Conservation (phyloP, 2,888 invertebrate genomes). For the Thereva nobilitata region DNA sequence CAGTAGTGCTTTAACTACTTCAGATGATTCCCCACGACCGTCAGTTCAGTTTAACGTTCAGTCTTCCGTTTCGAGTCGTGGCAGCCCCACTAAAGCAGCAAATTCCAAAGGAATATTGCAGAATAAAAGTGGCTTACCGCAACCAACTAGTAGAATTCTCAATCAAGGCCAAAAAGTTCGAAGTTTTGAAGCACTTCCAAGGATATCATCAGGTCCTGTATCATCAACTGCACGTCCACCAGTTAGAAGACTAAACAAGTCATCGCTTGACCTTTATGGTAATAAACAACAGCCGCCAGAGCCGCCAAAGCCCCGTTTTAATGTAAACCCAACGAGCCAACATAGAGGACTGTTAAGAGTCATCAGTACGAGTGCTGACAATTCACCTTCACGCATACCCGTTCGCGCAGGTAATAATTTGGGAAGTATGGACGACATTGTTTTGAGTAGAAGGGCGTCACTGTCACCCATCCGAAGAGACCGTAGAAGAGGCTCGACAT, state of each 20-base stretch:
- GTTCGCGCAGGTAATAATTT: slow-evolving; percentile 49
- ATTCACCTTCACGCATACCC: slow-evolving; percentile 48
- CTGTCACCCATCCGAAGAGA: slow-evolving; percentile 35
- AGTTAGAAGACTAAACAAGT: slow-evolving; percentile 49
- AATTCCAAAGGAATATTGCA: slow-evolving; percentile 54
- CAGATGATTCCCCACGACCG: slow-evolving; percentile 54
- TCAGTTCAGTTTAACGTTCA: slow-evolving; percentile 56
- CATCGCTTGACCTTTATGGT: slow-evolving; percentile 47
- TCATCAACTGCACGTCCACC: slow-evolving; percentile 47
- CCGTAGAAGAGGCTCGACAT: slow-evolving; percentile 54
- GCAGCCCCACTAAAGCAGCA: slow-evolving; percentile 18
- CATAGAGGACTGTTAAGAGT: slow-evolving; percentile 54
- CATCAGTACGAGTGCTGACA: slow-evolving; percentile 49
- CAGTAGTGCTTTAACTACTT: slow-evolving; percentile 37
- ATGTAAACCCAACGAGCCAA: slow-evolving; percentile 55
- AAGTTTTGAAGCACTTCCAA: slow-evolving; percentile 52
- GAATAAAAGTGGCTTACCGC: slow-evolving; percentile 34
- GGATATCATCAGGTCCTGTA: slow-evolving; percentile 51
- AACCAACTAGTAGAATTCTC: slow-evolving; percentile 22
- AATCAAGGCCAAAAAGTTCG: slow-evolving; percentile 46
- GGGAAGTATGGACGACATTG: slow-evolving; percentile 54
- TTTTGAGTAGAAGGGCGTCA: slow-evolving; percentile 30
- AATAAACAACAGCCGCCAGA: slow-evolving; percentile 46
- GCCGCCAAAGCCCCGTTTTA: slow-evolving; percentile 49
- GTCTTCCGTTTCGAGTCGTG: slow-evolving; percentile 43